A percentile compares a stretch with the other conserved stretches of the same genome.
phyloP scores from a whole-genome alignment of 2,888 invertebrate genomes.

The Catocala fraxini region DNA sequence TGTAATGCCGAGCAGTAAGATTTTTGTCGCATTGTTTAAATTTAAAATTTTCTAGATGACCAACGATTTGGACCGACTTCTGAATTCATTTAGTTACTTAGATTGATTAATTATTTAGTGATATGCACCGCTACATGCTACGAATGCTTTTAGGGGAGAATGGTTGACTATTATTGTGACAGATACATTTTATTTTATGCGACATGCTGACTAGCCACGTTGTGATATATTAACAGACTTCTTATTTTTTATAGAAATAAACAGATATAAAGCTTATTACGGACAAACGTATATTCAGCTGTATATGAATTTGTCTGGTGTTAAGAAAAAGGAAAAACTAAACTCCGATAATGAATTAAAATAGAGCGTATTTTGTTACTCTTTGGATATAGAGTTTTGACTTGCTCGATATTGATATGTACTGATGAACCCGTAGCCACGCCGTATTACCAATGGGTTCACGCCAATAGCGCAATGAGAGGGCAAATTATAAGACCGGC shows the following conservation, averaged over 20 bases:
- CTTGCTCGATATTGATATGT: no score
- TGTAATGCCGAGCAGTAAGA: conserved; percentile 14
- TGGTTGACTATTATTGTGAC: not conserved
- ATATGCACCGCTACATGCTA: not conserved
- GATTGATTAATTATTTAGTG: conserved; percentile 1
- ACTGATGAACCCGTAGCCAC: no score
- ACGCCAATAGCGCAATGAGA: no score
- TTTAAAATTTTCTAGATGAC: not conserved
- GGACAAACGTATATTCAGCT: not conserved
- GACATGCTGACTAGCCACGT: not conserved
- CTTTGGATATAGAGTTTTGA: no score
- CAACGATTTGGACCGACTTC: not conserved
- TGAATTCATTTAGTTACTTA: not conserved
- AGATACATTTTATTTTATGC: not conserved
- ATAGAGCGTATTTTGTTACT: no score
- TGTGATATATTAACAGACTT: not conserved
- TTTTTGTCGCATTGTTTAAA: conserved; percentile 8
- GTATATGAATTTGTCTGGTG: not conserved
- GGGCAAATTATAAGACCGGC: no score
- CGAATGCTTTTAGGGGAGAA: not conserved
- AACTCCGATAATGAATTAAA: no score
- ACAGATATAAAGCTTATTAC: no score
- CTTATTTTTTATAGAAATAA: no score
- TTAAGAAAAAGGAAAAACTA: no score
- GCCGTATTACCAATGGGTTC: no score